A percentile compares a stretch with the other conserved stretches of the same genome.
Evolutionary conservation across 2,113 vertebrate genomes (phyloP).

Genomic region (Dryoscopus gambensis): DNA sequence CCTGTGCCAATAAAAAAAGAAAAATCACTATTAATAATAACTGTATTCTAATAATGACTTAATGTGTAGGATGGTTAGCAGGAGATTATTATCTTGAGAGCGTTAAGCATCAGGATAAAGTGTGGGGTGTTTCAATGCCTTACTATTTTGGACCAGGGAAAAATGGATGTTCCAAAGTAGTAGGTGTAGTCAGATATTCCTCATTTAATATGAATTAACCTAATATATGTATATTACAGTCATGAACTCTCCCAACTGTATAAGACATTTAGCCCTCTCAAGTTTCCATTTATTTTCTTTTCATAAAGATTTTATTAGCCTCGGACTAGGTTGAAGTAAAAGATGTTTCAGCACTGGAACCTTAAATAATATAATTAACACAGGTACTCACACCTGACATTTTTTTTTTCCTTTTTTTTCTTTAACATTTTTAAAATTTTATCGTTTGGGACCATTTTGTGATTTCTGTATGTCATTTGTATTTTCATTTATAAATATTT

Average conservation of each 20-base stretch:
- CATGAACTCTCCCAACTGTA: neutral
- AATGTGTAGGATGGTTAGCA: neutral
- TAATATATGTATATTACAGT: neutral
- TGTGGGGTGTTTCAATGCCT: neutral
- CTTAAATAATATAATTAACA: neutral
- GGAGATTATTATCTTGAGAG: neutral
- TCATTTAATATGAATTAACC: neutral
- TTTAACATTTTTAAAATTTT: neutral
- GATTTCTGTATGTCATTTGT: neutral
- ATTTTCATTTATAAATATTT: neutral
- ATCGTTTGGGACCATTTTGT: neutral
- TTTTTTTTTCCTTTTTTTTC: neutral
- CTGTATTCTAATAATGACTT: neutral
- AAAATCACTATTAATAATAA: neutral
- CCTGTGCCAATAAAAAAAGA: neutral
- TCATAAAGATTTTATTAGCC: neutral
- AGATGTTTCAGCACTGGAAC: neutral
- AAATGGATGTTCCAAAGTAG: neutral
- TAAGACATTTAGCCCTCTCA: neutral
- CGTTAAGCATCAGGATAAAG: neutral
- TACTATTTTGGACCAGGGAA: neutral
- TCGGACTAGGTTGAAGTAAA: neutral
- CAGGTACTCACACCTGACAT: accelerated
- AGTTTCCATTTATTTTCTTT: neutral
- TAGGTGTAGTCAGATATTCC: neutral